Conservation (phyloP, 2,888 invertebrate species). For the Nomada lathburiana region DNA sequence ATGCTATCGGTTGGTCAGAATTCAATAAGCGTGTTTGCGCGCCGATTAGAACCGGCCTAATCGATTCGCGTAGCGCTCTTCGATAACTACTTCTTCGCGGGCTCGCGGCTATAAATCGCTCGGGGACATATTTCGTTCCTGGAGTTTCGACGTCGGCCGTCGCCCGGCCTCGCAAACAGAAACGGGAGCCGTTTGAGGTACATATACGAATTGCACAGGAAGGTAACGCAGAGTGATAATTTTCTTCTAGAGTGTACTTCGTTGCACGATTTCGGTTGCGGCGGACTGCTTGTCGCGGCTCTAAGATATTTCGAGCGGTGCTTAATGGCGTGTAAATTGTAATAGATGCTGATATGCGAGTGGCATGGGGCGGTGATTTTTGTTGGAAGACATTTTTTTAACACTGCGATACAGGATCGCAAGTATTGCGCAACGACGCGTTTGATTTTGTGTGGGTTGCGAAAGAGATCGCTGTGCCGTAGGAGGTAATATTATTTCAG, state of each 20-base stretch:
- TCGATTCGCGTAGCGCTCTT: conserved; percentile 45
- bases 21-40: conserved; percentile 57
- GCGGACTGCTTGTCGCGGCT: not conserved
- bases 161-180: not conserved
- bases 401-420: no score
- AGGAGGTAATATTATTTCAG: no score
- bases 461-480: no score
- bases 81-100: conserved; percentile 32
- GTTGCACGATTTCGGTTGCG: not conserved
- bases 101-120: conserved; percentile 19
- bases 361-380: not conserved
- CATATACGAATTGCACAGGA: not conserved
- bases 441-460: no score
- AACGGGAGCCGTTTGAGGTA: not conserved
- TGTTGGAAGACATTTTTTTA: no score
- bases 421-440: no score
- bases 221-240: not conserved
- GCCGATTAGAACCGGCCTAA: conserved; percentile 62
- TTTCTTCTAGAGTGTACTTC: not conserved
- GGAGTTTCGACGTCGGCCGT: not conserved
- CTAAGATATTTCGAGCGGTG: not conserved
- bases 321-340: not conserved
- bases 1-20: conserved; percentile 56
- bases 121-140: conserved; percentile 9
- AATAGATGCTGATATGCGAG: not conserved